These are phyloP conservation scores for Heterodera filipjevi DNA, from an alignment of 2,888 invertebrate genomes.

Conservation along the genomic window DNA sequence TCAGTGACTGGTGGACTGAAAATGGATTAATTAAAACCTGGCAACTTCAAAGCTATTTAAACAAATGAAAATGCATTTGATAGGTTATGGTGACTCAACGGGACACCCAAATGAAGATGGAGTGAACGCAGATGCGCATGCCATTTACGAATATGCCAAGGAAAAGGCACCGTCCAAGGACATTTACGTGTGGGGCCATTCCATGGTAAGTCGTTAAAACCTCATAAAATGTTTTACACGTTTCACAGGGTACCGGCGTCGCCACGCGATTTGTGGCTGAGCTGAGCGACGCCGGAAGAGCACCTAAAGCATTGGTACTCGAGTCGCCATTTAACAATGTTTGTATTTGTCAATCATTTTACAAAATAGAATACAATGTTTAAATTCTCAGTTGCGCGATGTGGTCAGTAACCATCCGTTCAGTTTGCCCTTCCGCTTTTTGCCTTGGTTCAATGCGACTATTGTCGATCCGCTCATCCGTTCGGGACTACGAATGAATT, in stretches of 20 bases:
- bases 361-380: not conserved
- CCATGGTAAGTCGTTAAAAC: constrained; percentile 73
- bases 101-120: constrained; percentile 76
- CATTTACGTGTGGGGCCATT: constrained; percentile 92
- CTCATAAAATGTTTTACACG: constrained; percentile 66
- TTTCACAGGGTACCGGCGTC: constrained; percentile 71
- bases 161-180: constrained; percentile 70
- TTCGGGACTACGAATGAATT: constrained; percentile 78
- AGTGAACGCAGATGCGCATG: constrained; percentile 80
- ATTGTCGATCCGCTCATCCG: constrained; percentile 78
- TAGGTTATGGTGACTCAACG: constrained; percentile 71
- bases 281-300: constrained; percentile 65
- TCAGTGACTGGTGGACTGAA: no score
- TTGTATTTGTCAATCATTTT: not conserved
- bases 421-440: constrained; percentile 45
- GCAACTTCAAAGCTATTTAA: no score
- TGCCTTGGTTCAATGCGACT: constrained; percentile 65
- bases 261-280: constrained; percentile 39
- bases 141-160: constrained; percentile 75
- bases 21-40: no score
- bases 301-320: constrained; percentile 76
- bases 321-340: constrained; percentile 89
- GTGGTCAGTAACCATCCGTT: constrained; percentile 84
- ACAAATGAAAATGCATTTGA: constrained; percentile 9
- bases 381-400: constrained; percentile 72